phyloP scores from a whole-genome alignment of 2,888 invertebrate genomes.

The Prenolepis imparis region DNA sequence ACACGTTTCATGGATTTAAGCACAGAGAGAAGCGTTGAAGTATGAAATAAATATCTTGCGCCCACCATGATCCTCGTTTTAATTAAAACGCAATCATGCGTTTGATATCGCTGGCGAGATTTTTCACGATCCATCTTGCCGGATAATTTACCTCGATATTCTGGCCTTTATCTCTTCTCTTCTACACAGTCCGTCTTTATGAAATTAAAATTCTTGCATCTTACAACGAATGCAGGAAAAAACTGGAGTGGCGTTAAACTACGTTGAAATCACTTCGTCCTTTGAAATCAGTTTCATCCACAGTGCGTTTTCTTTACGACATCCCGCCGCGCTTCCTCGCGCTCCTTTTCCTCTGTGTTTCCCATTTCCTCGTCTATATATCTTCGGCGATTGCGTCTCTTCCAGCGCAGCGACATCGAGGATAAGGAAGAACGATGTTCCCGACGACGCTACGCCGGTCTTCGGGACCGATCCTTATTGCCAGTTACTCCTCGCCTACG shows the following conservation, averaged over 20 bases:
- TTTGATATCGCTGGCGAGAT: slow-evolving; percentile 78
- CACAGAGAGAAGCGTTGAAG: slow-evolving; percentile 74
- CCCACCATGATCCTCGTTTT: slow-evolving; percentile 80
- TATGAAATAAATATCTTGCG: slow-evolving; percentile 84
- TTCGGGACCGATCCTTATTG: slow-evolving; percentile 59
- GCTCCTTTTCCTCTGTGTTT: slow-evolving; percentile 41
- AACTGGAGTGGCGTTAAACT: slow-evolving; percentile 3
- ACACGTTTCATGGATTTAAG: slow-evolving; percentile 72
- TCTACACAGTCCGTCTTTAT: not conserved
- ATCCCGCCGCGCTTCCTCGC: slow-evolving; percentile 35
- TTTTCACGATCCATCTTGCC: slow-evolving; percentile 78
- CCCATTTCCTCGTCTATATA: slow-evolving; percentile 49
- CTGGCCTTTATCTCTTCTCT: slow-evolving; percentile 23
- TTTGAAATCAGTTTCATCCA: slow-evolving; percentile 55
- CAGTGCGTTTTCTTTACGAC: slow-evolving; percentile 54
- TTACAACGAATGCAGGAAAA: slow-evolving; percentile 22
- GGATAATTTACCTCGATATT: slow-evolving; percentile 75
- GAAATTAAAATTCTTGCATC: slow-evolving; percentile 45
- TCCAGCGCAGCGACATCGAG: slow-evolving; percentile 48
- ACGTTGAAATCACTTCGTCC: slow-evolving; percentile 36
- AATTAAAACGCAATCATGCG: slow-evolving; percentile 84
- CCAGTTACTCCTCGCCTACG: slow-evolving; percentile 54
- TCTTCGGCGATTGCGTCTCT: slow-evolving; percentile 56
- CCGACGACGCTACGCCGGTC: slow-evolving; percentile 48
- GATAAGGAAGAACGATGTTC: slow-evolving; percentile 66